These are phyloP conservation scores for Ptilonorhynchus violaceus DNA, from an alignment of 2,113 vertebrate species.

Conservation along the genomic window DNA sequence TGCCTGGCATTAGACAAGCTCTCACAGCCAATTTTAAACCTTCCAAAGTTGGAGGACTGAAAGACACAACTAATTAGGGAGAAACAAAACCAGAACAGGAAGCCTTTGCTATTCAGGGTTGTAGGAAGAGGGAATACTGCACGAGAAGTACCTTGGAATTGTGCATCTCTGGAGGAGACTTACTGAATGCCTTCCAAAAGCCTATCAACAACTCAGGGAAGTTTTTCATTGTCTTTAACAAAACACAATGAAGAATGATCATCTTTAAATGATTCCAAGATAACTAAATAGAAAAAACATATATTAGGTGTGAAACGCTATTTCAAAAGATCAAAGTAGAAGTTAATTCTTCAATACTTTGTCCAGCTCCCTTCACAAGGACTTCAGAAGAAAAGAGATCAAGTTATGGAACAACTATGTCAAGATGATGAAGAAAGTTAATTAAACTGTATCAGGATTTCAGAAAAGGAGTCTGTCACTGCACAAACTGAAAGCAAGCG, in stretches of 20 bases:
- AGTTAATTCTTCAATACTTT: not conserved
- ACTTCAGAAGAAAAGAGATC: not conserved
- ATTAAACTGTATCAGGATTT: conserved; percentile 2
- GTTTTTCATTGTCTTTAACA: not conserved
- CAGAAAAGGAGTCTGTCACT: not conserved
- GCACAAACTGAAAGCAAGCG: not conserved
- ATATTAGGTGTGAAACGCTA: not conserved
- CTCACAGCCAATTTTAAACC: not conserved
- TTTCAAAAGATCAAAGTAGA: not conserved
- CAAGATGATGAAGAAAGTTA: not conserved
- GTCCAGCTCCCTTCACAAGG: not conserved
- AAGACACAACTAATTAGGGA: not conserved
- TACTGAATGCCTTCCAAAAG: not conserved
- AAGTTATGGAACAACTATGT: not conserved
- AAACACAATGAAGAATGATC: not conserved
- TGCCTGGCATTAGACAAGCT: not conserved
- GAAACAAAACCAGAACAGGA: not conserved
- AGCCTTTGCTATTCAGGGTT: not conserved
- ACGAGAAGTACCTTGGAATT: not conserved
- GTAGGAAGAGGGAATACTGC: not conserved
- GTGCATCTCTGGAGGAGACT: not conserved
- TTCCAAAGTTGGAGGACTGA: not conserved
- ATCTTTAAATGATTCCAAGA: not conserved
- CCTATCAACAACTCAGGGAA: not conserved
- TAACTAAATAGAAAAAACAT: not conserved